Evolutionary conservation across 2,113 vertebrate genomes (phyloP).

Genomic region (Hymenochirus boettgeri): DNA sequence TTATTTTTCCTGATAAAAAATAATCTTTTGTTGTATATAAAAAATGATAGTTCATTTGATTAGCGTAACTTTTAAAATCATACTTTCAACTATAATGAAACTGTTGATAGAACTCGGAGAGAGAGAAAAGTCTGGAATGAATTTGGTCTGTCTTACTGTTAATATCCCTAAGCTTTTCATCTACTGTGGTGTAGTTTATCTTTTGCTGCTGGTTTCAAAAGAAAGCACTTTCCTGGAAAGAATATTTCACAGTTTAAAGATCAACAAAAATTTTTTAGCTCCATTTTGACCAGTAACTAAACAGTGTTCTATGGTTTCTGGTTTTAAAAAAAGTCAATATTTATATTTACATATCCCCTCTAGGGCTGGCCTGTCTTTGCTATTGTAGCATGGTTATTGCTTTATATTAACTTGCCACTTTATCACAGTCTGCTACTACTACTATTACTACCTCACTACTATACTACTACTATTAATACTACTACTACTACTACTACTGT

Average conservation of each 20-base stretch:
- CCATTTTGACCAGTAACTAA: constrained; percentile 13
- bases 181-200: constrained; percentile 43
- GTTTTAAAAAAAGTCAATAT: no score
- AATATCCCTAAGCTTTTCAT: constrained; percentile 41
- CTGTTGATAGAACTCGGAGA: constrained; percentile 36
- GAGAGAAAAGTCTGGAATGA: constrained; percentile 34
- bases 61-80: constrained; percentile 28
- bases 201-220: constrained; percentile 33
- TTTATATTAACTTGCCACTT: no score
- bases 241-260: constrained; percentile 41
- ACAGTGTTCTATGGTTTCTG: not conserved
- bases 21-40: not conserved
- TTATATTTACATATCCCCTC: no score
- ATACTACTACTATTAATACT: no score
- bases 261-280: constrained; percentile 21
- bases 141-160: constrained; percentile 37
- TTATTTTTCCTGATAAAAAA: not conserved
- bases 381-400: no score
- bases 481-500: no score
- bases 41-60: constrained; percentile 31
- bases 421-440: no score
- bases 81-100: constrained; percentile 19
- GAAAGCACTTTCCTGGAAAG: constrained; percentile 34
- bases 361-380: no score
- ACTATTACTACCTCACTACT: no score